A percentile compares a stretch with the other conserved stretches of the same genome.
Evolutionary conservation across 2,113 vertebrate species (phyloP).

Genomic region (Lepus timidus): DNA sequence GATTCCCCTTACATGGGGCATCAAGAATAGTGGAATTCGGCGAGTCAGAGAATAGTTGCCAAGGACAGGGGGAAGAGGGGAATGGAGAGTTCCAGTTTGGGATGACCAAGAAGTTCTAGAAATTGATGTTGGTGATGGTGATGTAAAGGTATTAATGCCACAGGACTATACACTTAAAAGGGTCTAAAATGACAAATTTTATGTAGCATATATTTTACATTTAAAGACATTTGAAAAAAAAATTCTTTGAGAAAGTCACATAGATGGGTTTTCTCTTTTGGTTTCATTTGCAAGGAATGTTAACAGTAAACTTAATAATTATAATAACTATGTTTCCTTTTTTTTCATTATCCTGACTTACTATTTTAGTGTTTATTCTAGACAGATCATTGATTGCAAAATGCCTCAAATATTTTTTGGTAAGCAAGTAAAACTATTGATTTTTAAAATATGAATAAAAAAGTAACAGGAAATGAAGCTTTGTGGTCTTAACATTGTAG

Average conservation of each 20-base stretch:
- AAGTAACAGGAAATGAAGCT: not conserved
- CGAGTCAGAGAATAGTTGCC: not conserved
- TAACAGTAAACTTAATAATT: slow-evolving; percentile 17
- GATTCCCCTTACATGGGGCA: not conserved
- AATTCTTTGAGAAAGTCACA: slow-evolving; percentile 12
- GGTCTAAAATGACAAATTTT: not conserved
- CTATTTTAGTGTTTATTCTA: slow-evolving; percentile 19
- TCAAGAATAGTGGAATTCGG: not conserved
- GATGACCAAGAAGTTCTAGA: not conserved
- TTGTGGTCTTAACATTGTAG: not conserved
- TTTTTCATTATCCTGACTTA: slow-evolving; percentile 11
- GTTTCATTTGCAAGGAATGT: not conserved
- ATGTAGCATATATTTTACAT: not conserved
- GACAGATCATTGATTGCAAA: not conserved
- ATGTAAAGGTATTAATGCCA: not conserved
- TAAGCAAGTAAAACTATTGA: not conserved
- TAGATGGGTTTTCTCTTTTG: not conserved
- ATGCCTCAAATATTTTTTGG: not conserved
- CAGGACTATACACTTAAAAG: not conserved
- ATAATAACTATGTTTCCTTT: not conserved
- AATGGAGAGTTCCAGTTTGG: not conserved
- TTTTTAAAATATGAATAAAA: not conserved
- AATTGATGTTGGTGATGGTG: not conserved
- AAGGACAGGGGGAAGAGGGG: not conserved
- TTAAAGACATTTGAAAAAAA: not conserved